A percentile compares a stretch with the other conserved stretches of the same genome.
Conservation (phyloP, 2,797 vertebrate species). For the Notamacropus eugenii region DNA sequence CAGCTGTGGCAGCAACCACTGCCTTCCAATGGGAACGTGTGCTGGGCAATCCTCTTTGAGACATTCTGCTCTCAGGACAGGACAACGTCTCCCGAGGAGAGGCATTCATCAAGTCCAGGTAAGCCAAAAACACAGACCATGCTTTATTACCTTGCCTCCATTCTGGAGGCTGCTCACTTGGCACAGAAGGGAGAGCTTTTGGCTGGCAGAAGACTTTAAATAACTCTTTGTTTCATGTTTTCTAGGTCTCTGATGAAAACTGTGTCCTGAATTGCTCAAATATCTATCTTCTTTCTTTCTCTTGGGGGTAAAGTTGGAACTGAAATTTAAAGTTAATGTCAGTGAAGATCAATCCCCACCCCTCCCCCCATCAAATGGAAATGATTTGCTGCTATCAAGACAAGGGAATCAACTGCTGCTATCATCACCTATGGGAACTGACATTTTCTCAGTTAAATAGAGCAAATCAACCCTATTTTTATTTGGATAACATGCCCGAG, state of each 20-base stretch:
- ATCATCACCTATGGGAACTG: not conserved
- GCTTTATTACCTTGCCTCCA: conserved; percentile 65
- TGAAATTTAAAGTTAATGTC: not conserved
- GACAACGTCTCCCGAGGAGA: not conserved
- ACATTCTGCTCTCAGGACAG: conserved; percentile 59
- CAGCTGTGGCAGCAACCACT: conserved; percentile 55
- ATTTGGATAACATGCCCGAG: not conserved
- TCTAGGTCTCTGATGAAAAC: conserved; percentile 42
- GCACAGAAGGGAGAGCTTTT: not conserved
- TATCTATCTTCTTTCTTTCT: conserved; percentile 58
- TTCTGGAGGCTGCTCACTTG: conserved; percentile 54
- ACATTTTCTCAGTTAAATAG: not conserved
- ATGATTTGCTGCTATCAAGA: not conserved
- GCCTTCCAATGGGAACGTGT: conserved; percentile 4
- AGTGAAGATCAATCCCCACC: not conserved
- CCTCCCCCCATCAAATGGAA: not conserved
- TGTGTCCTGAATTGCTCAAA: conserved; percentile 31
- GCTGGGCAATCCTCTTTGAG: conserved; percentile 60
- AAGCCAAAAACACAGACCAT: conserved; percentile 37
- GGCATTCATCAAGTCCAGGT: not conserved
- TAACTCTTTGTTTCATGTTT: conserved; percentile 71
- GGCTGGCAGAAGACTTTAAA: conserved; percentile 75
- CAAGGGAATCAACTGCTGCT: not conserved
- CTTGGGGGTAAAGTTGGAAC: not conserved
- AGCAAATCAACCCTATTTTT: not conserved